Percentiles rank a stretch among this genome's conserved stretches.
These are phyloP conservation scores for Orthochromis indermauri DNA, from an alignment of 2,113 vertebrate genomes.

Conservation along the genomic window DNA sequence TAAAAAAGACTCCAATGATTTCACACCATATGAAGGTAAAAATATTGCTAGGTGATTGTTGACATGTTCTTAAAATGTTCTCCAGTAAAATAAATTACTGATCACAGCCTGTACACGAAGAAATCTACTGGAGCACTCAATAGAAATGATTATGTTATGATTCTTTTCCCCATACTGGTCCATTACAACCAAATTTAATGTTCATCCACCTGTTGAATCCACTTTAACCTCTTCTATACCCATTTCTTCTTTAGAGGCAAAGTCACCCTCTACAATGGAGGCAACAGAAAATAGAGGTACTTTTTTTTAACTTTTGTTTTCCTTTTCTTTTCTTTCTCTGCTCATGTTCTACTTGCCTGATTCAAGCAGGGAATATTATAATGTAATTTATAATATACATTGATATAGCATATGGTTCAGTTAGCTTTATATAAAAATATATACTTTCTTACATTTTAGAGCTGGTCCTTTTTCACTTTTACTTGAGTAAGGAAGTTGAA, in stretches of 20 bases:
- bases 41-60: not conserved
- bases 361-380: not conserved
- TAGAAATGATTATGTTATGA: not conserved
- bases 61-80: not conserved
- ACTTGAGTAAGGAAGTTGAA: not conserved
- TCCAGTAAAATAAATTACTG: not conserved
- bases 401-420: not conserved
- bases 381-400: not conserved
- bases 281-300: not conserved
- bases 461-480: not conserved
- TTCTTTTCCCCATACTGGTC: not conserved
- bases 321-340: not conserved
- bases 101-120: not conserved
- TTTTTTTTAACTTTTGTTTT: not conserved
- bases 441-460: not conserved
- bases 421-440: not conserved
- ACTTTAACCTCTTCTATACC: not conserved
- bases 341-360: not conserved
- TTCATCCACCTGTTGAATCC: not conserved
- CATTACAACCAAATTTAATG: not conserved
- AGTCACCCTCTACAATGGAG: not conserved
- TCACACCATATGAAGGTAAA: not conserved
- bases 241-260: not conserved
- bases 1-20: not conserved
- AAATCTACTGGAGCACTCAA: not conserved